A percentile compares a stretch with the other conserved stretches of the same genome.
Conservation (phyloP, 23 tunicate species). For the Styela clava region DNA sequence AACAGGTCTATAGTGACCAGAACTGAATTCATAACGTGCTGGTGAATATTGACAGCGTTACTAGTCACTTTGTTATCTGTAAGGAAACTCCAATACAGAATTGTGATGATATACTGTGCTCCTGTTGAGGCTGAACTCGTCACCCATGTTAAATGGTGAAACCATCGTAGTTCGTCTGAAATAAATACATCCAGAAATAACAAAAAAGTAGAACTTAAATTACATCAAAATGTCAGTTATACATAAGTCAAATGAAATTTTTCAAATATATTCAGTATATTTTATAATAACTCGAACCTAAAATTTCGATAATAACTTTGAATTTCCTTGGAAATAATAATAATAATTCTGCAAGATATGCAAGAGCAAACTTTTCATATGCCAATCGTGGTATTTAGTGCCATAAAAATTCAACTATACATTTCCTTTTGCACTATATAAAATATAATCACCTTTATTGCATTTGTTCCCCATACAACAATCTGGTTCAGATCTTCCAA, state of each 20-base stretch:
- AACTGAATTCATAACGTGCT: constrained; percentile 23
- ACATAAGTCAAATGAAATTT: background rate
- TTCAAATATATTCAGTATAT: background rate
- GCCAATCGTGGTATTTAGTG: no score
- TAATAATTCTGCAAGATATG: no score
- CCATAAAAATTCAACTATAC: no score
- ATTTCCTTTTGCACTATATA: no score
- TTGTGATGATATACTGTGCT: background rate
- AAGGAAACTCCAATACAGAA: constrained; percentile 32
- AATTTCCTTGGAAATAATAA: no score
- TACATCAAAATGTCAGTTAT: background rate
- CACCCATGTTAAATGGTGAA: constrained; percentile 23
- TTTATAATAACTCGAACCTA: no score
- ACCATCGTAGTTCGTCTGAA: constrained; percentile 41
- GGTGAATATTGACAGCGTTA: constrained; percentile 6
- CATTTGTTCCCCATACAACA: background rate
- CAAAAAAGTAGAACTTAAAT: background rate
- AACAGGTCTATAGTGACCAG: constrained; percentile 1
- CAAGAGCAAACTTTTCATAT: no score
- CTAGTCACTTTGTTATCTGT: background rate
- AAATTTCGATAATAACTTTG: no score
- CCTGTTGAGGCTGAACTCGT: background rate
- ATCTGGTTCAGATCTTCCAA: background rate
- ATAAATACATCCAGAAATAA: no score
- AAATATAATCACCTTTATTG: background rate